Percentiles rank a stretch among this genome's conserved stretches.
Evolutionary conservation across 2,113 vertebrate species (phyloP).

Genomic region (Apteryx owenii): DNA sequence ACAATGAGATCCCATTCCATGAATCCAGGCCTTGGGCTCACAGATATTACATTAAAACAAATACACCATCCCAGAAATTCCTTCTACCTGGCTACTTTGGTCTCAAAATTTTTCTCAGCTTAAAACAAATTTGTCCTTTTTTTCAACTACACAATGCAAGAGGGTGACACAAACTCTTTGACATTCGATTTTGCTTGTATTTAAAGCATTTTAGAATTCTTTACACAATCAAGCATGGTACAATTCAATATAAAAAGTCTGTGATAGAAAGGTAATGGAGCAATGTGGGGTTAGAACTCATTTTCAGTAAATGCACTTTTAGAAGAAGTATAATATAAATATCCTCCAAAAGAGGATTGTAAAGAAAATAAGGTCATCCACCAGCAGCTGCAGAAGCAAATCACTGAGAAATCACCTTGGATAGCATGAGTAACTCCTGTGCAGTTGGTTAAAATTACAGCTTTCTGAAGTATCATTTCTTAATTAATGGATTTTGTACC

Average conservation of each 20-base stretch:
- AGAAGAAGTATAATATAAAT: constrained; percentile 1
- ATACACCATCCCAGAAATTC: background rate
- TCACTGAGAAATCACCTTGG: background rate
- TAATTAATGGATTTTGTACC: background rate
- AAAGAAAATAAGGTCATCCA: background rate
- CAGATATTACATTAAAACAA: background rate
- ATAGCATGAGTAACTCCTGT: background rate
- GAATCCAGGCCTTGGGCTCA: background rate
- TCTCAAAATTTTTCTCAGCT: background rate
- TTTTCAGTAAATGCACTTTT: background rate
- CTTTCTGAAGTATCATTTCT: background rate
- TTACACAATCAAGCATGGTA: background rate
- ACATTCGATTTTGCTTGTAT: background rate
- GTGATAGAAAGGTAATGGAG: background rate
- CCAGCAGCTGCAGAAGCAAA: background rate
- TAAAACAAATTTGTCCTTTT: background rate
- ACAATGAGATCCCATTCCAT: background rate
- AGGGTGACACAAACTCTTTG: background rate
- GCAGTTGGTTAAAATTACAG: background rate
- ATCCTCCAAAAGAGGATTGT: background rate
- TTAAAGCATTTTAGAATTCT: background rate
- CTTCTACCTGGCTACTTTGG: background rate
- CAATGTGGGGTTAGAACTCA: background rate
- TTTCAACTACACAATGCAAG: background rate
- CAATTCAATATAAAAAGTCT: background rate